Base-by-base conservation (phyloP, 2,113 vertebrate genomes). In the Motacilla tschutschensis region DNA sequence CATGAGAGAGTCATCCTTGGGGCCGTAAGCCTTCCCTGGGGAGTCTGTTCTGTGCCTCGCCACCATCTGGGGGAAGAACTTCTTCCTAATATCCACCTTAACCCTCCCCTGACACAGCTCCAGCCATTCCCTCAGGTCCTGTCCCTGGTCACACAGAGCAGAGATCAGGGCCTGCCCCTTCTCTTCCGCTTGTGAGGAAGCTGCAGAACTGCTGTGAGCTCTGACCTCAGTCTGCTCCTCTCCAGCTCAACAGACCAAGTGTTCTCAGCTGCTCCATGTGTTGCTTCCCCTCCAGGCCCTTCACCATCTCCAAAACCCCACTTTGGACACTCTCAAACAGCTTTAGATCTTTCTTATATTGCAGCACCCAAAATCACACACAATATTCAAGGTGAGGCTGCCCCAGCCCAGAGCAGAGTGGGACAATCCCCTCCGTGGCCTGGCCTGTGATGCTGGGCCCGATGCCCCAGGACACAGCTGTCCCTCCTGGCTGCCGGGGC, bases 381-480 rank as follows among this genome's bases (percentile, higher is more conserved):
- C 17, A 31, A 0, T 20, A 65, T 24, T 31, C 10, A 0, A 21
- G 20, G 8, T 50, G 17, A 43, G 25, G 14, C 60, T 0, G 0
- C 2, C 51, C 51, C 43, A 57, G 43, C 11, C 4, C 36, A 18
- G 25, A 48, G 43, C 20, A 48, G 69, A 65, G 10, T 2, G 0
- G 44, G 43, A 36, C 26, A 57, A 8, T 50, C 35, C 31, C 12
- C 40, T 35, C 36, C 9, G n/a, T 43, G 17, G 10, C 60, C 51
- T 0, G 1, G 13, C 17, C 0, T 0, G 35, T 0, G 0, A 31
- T 57, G 69, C 24, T 29, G 8, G 8, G 16, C 31, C 51, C 12
- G 9, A 5, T 50, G 21, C 3, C 21, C 17, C 36, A 43, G 44
- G 51, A 43, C 12, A 66, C n/a, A 14, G 26, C 15, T 51, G 53